phyloP scores from a whole-genome alignment of 1,140 invertebrate genomes.

The Zaprionus inermis region DNA sequence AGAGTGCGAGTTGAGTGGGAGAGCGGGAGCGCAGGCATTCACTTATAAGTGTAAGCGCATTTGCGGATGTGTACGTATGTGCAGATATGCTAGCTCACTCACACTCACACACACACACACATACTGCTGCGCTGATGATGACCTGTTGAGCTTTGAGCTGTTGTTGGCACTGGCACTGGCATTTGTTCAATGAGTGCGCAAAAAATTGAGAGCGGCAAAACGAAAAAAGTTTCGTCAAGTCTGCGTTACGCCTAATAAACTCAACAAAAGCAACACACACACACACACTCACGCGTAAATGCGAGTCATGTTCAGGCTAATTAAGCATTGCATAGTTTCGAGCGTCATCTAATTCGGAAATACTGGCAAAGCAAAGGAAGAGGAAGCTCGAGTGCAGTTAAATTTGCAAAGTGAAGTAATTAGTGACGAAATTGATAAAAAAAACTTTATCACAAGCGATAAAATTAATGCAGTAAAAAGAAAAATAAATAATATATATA shows the following conservation, averaged over 20 bases:
- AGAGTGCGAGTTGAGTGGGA: not conserved
- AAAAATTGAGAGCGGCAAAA: slow-evolving; percentile 9
- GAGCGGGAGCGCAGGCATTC: slow-evolving; percentile 6
- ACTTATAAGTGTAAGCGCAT: slow-evolving; percentile 34
- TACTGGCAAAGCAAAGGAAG: not conserved
- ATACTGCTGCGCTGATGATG: not conserved
- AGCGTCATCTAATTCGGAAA: slow-evolving; percentile 32
- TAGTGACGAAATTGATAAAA: too few relatives aligned
- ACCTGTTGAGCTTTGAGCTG: slow-evolving; percentile 43
- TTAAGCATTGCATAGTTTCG: slow-evolving; percentile 65
- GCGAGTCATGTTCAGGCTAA: slow-evolving; percentile 29
- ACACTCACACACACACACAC: slow-evolving; percentile 11
- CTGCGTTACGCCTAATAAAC: slow-evolving; percentile 43
- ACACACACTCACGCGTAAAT: not conserved
- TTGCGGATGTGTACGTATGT: not conserved
- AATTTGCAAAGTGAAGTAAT: too few relatives aligned
- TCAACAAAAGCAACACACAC: slow-evolving; percentile 12
- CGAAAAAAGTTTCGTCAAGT: slow-evolving; percentile 22
- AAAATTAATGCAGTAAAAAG: too few relatives aligned
- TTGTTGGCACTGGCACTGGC: slow-evolving; percentile 3
- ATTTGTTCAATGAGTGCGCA: slow-evolving; percentile 12
- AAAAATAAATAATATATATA: not conserved
- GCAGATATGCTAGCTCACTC: not conserved
- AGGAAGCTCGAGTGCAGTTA: too few relatives aligned
- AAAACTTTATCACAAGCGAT: too few relatives aligned